Evolutionary conservation across 1,140 invertebrate species (phyloP).

Genomic region (Pristionchus pacificus): DNA sequence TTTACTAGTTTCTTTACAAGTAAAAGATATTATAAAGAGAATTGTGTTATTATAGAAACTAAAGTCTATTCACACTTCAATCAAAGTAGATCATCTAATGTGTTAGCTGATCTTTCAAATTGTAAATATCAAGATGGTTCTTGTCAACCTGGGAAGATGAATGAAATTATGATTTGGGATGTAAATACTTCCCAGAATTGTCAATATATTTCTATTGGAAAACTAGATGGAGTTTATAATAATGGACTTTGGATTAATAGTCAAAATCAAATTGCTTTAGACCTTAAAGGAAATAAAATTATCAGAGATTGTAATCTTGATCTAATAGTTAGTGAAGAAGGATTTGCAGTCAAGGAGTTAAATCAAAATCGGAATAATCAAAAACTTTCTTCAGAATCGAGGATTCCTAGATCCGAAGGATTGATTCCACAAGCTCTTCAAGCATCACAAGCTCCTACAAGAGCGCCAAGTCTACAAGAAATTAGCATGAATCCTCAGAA

Average conservation of each 20-base stretch:
- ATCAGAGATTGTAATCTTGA: slow-evolving; percentile 25
- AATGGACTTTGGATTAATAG: slow-evolving; percentile 16
- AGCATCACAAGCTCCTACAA: slow-evolving; percentile 6
- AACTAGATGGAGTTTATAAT: slow-evolving; percentile 12
- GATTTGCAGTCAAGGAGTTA: slow-evolving; percentile 23
- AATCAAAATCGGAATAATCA: too few relatives aligned
- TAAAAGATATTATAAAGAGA: slow-evolving; percentile 32
- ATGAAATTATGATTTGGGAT: slow-evolving; percentile 35
- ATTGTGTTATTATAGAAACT: slow-evolving; percentile 34
- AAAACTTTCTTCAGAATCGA: too few relatives aligned
- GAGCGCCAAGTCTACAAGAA: background rate
- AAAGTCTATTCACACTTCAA: slow-evolving; percentile 34
- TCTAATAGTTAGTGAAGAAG: slow-evolving; percentile 33
- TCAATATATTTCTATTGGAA: slow-evolving; percentile 17
- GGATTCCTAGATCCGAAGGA: too few relatives aligned
- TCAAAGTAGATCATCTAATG: slow-evolving; percentile 24
- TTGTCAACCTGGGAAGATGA: slow-evolving; percentile 32
- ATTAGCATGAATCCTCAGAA: background rate
- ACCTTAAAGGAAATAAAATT: slow-evolving; percentile 13
- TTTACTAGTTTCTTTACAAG: slow-evolving; percentile 34
- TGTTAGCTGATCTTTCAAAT: slow-evolving; percentile 21
- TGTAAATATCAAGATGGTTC: slow-evolving; percentile 34
- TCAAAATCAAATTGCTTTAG: slow-evolving; percentile 15
- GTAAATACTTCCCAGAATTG: slow-evolving; percentile 26
- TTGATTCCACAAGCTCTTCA: too few relatives aligned